phyloP scores from a whole-genome alignment of 2,113 vertebrate genomes.

The Euleptes europaea region DNA sequence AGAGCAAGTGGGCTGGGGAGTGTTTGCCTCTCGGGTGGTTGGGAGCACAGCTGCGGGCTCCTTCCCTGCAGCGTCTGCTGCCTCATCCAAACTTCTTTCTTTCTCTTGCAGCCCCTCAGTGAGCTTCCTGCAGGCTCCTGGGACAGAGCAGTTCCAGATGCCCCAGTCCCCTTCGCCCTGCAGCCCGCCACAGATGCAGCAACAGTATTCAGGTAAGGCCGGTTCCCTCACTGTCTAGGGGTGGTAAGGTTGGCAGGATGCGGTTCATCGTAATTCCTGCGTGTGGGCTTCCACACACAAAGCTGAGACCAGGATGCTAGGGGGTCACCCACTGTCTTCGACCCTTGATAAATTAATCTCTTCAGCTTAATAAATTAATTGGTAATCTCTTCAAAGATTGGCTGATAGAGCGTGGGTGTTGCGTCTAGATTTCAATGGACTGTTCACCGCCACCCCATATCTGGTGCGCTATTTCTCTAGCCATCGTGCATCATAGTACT shows the following conservation, averaged over 20 bases:
- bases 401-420: no score
- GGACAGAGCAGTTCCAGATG: conserved; percentile 95
- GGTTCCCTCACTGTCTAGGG: background rate
- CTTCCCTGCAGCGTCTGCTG: background rate
- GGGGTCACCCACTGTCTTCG: background rate
- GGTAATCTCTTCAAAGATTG: background rate
- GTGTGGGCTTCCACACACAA: background rate
- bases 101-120: conserved; percentile 85
- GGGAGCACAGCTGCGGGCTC: conserved; percentile 16
- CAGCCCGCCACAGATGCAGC: conserved; percentile 94
- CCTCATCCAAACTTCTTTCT: conserved; percentile 43
- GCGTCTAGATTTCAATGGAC: no score
- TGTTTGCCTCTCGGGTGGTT: conserved; percentile 13
- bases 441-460: no score
- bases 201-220: conserved; percentile 95
- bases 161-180: conserved; percentile 93
- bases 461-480: no score
- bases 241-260: background rate
- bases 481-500: no score
- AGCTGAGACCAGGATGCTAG: background rate
- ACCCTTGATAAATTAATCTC: background rate
- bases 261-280: background rate
- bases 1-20: rapidly evolving
- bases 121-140: conserved; percentile 93
- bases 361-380: no score